Conservation (phyloP, 2,113 vertebrate species). For the Tychaedon coryphoeus region DNA sequence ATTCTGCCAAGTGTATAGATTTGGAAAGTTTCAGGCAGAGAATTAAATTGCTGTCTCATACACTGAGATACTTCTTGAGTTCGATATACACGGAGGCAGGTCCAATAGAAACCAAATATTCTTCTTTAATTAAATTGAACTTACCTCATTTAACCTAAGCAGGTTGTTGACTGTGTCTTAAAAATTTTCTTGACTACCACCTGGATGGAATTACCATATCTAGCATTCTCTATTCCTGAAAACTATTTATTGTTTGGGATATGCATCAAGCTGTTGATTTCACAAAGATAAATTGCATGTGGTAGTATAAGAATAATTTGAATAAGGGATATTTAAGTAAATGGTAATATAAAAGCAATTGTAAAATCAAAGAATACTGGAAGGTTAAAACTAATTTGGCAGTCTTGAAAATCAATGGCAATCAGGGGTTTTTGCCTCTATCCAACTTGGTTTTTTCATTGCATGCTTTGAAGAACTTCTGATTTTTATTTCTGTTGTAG, state of each 20-base stretch:
- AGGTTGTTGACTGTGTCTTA: background rate
- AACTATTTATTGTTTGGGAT: background rate
- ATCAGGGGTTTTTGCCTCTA: background rate
- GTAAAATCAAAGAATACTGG: background rate
- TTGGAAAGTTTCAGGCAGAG: background rate
- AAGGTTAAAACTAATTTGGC: background rate
- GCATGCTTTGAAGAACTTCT: background rate
- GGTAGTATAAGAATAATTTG: background rate
- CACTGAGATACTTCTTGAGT: background rate
- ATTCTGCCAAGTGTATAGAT: background rate
- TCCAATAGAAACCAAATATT: background rate
- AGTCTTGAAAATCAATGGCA: background rate
- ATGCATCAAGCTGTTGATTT: background rate
- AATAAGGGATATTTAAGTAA: background rate
- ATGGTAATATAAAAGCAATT: background rate
- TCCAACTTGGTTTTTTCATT: background rate
- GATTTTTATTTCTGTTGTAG: background rate
- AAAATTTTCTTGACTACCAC: background rate
- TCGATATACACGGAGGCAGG: accelerated
- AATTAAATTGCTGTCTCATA: background rate
- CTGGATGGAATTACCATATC: background rate
- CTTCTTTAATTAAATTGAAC: background rate
- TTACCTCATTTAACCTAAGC: background rate
- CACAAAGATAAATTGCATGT: background rate
- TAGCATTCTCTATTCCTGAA: background rate